A percentile compares a stretch with the other conserved stretches of the same genome.
Conservation (phyloP, 1,140 invertebrate species). For the Eufriesea mexicana region DNA sequence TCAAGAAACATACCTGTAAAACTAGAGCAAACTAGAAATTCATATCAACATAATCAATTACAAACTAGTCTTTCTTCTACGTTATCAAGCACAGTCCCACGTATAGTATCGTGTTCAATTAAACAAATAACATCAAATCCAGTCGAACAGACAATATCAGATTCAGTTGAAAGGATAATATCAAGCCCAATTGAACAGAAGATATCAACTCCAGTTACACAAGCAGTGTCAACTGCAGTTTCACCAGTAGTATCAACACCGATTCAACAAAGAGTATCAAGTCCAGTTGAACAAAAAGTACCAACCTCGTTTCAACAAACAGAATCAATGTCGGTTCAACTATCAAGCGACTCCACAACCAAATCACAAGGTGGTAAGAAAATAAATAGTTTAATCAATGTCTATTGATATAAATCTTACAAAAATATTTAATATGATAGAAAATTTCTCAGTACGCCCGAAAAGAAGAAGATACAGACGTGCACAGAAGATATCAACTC, state of each 20-base stretch:
- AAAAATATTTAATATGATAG: slow-evolving; percentile 32
- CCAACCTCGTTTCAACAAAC: too few species aligned
- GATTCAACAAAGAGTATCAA: background rate
- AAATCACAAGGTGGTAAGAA: background rate
- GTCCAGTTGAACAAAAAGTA: background rate
- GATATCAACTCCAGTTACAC: too few species aligned
- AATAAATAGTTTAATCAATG: slow-evolving; percentile 50
- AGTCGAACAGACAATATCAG: too few species aligned
- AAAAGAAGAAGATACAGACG: slow-evolving; percentile 67
- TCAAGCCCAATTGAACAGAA: too few species aligned
- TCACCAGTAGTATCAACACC: background rate
- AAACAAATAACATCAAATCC: too few species aligned
- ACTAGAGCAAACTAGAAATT: background rate
- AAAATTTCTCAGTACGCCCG: background rate
- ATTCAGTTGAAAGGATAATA: too few species aligned
- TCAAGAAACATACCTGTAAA: background rate
- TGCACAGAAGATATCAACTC: slow-evolving; percentile 23
- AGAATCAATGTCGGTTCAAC: background rate
- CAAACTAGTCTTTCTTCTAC: background rate
- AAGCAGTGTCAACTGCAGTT: too few species aligned
- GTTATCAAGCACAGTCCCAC: background rate
- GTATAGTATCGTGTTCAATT: too few species aligned
- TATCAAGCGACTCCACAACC: background rate
- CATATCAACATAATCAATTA: background rate
- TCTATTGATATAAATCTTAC: slow-evolving; percentile 41